Evolutionary conservation across 92 coral and sea anemone genomes (phyloP), one percentile per base, ranked within the genome.

Genomic region (Paragorgia papillata): DNA sequence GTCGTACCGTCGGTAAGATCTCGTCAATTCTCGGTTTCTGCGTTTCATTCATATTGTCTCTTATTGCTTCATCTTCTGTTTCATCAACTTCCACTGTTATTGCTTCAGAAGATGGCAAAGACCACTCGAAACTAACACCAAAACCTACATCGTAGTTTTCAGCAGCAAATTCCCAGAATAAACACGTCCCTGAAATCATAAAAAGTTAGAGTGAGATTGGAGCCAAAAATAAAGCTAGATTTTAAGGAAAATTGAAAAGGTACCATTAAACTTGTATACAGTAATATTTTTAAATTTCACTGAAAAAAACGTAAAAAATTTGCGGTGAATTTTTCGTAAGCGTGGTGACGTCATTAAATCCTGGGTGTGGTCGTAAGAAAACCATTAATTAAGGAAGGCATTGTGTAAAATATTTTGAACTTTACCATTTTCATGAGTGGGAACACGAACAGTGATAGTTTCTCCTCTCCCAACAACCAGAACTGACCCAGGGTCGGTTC

Each of bases 351-450:
- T n/a, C n/a, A n/a, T n/a, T n/a, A n/a, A n/a, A n/a, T n/a, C n/a
- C n/a, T n/a, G n/a, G n/a, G n/a, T n/a, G n/a, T n/a, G n/a, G n/a
- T n/a, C n/a, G n/a, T n/a, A n/a, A n/a, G n/a, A n/a, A n/a, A n/a
- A n/a, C n/a, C n/a, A n/a, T n/a, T n/a, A n/a, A n/a, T n/a, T n/a
- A n/a, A n/a, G n/a, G n/a, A n/a, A n/a, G n/a, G n/a, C n/a, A n/a
- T n/a, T n/a, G n/a, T n/a, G n/a, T n/a, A n/a, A n/a, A n/a, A n/a
- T n/a, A n/a, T n/a, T n/a, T n/a, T n/a, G n/a, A n/a, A n/a, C n/a
- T 91, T 75, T 67, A 95, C 99, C 99, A 71, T 96, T 92, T 50
- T 95, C 99, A 78, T 95, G 99, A 25, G 99, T 95, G n/a, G 99
- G 99, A 29, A 95, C 99, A n/a, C 99, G 88, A 15, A 95, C 99